Conservation (phyloP, 2,113 vertebrate species). For the Dendropsophus ebraccatus region DNA sequence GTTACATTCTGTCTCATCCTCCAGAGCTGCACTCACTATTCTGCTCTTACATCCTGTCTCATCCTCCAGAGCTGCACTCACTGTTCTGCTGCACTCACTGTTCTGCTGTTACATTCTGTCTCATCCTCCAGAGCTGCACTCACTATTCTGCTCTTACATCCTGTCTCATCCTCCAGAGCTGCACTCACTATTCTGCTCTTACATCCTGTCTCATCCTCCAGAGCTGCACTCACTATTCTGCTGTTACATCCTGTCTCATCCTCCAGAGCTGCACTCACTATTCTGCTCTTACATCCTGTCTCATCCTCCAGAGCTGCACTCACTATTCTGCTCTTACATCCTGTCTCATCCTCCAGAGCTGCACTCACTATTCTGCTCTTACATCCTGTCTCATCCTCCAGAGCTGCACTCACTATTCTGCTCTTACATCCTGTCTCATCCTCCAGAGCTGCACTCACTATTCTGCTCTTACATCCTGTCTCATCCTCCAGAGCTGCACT, state of each 20-base stretch:
- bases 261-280: not conserved
- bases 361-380: not conserved
- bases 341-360: not conserved
- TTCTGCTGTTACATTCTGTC: not conserved
- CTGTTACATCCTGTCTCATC: not conserved
- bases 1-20: not conserved
- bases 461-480: not conserved
- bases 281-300: not conserved
- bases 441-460: not conserved
- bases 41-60: not conserved
- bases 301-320: not conserved
- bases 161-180: not conserved
- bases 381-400: not conserved
- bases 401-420: too few species aligned
- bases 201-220: not conserved
- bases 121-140: not conserved
- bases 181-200: not conserved
- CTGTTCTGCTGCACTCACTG: not conserved
- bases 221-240: not conserved
- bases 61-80: not conserved
- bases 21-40: not conserved
- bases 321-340: not conserved
- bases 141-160: not conserved
- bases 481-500: not conserved
- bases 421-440: not conserved